phyloP scores from a whole-genome alignment of 2,113 vertebrate species.

The Oncorhynchus kisutch region DNA sequence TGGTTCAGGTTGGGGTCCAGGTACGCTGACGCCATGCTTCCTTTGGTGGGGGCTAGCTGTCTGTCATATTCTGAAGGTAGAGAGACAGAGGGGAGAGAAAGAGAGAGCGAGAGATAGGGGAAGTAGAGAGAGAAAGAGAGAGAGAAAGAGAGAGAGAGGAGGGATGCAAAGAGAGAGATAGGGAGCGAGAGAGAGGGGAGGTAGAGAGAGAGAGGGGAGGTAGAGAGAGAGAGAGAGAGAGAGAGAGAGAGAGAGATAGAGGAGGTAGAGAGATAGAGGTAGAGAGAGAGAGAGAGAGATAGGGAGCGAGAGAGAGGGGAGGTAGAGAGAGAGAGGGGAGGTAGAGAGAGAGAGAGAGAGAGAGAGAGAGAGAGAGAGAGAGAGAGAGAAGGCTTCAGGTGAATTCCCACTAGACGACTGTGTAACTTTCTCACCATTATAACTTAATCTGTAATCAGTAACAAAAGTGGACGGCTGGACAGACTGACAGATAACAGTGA shows the following conservation, averaged over 20 bases:
- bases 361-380: neutral
- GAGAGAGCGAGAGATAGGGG: neutral
- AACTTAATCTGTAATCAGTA: no score
- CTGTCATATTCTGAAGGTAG: slow-evolving; percentile 88
- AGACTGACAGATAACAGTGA: neutral
- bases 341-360: neutral
- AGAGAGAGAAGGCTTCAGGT: neutral
- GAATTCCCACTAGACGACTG: no score
- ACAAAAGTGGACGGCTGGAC: no score
- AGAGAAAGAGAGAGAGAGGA: no score
- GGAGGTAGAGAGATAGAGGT: neutral
- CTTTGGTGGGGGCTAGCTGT: slow-evolving; percentile 93
- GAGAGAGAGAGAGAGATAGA: neutral
- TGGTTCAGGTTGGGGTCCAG: slow-evolving; percentile 96
- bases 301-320: neutral
- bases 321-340: neutral
- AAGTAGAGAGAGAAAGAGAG: slow-evolving; percentile 4
- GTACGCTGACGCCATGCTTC: slow-evolving; percentile 95
- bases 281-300: slow-evolving; percentile 1
- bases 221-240: no score
- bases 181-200: neutral
- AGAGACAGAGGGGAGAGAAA: neutral
- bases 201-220: neutral
- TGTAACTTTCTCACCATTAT: no score
- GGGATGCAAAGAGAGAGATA: neutral